Conservation (phyloP, 2,113 vertebrate genomes). For the Daphoenositta chrysoptera region DNA sequence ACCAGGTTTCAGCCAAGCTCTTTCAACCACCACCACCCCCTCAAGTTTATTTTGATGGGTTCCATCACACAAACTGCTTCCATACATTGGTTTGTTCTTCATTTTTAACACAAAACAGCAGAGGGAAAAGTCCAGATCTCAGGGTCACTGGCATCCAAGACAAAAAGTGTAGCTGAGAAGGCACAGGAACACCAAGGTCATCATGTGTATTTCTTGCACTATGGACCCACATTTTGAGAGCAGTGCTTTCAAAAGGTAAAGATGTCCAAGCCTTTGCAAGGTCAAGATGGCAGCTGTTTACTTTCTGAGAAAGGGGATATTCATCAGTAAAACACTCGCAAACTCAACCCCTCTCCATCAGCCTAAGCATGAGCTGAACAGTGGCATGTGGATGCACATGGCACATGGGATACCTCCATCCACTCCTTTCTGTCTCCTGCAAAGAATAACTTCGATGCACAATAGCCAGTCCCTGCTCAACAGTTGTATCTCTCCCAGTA, state of each 20-base stretch:
- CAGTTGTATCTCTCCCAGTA: background rate
- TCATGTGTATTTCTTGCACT: accelerated
- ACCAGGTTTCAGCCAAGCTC: background rate
- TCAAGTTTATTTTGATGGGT: background rate
- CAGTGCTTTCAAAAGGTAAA: background rate
- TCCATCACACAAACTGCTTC: background rate
- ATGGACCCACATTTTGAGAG: background rate
- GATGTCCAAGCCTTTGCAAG: background rate
- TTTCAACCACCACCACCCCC: background rate
- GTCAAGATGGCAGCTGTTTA: background rate
- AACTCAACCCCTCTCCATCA: background rate
- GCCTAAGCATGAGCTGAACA: background rate
- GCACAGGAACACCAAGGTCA: background rate
- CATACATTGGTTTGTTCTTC: background rate
- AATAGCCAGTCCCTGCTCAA: background rate
- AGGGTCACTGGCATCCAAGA: background rate
- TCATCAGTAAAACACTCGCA: background rate
- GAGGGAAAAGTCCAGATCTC: background rate
- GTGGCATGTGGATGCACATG: background rate
- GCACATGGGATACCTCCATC: background rate
- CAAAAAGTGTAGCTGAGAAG: background rate
- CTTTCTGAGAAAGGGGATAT: background rate
- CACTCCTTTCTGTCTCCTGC: background rate
- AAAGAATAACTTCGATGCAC: background rate
- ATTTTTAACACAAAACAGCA: background rate